Conservation (phyloP, 2,113 vertebrate genomes). For the Salvelinus alpinus region DNA sequence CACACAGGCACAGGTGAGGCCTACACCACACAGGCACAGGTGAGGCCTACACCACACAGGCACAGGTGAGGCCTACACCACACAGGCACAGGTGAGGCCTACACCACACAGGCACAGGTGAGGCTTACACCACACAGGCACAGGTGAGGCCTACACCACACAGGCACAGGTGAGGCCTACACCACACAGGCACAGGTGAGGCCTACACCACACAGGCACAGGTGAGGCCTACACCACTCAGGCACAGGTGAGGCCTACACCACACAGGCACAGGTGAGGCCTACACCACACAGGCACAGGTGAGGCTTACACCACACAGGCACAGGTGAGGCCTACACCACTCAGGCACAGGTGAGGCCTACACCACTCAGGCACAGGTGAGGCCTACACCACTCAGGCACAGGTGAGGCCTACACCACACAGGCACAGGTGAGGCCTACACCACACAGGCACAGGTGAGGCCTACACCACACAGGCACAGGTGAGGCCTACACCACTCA, state of each 20-base stretch:
- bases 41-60: conserved; percentile 87
- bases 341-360: conserved; percentile 81
- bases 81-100: conserved; percentile 81
- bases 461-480: conserved; percentile 91
- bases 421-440: conserved; percentile 82
- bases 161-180: conserved; percentile 82
- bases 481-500: conserved; percentile 84
- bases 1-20: conserved; percentile 80
- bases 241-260: conserved; percentile 85
- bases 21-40: conserved; percentile 89
- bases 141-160: conserved; percentile 83
- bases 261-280: conserved; percentile 83
- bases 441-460: conserved; percentile 84
- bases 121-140: conserved; percentile 87
- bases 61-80: conserved; percentile 86
- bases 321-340: conserved; percentile 83
- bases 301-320: conserved; percentile 87
- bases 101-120: conserved; percentile 86
- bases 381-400: conserved; percentile 89
- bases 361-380: conserved; percentile 86
- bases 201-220: conserved; percentile 91
- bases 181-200: conserved; percentile 84
- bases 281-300: conserved; percentile 89
- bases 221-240: conserved; percentile 84
- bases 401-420: conserved; percentile 83